Evolutionary conservation across 2,797 vertebrate species (phyloP).

Genomic region (Glyptemys insculpta): DNA sequence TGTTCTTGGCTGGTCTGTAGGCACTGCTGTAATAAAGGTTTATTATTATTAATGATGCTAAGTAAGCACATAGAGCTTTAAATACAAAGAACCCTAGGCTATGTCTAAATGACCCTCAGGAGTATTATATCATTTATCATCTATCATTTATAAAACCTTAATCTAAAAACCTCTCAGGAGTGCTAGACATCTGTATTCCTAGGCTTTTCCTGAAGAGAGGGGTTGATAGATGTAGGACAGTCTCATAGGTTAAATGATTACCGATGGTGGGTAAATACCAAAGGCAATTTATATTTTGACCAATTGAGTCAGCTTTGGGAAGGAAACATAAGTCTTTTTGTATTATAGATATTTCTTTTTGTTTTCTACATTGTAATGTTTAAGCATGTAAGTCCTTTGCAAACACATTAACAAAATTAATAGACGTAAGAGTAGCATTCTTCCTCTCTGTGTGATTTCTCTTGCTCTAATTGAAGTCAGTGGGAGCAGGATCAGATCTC

Average conservation of each 20-base stretch:
- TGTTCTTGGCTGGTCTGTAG: background rate
- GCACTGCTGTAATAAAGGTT: background rate
- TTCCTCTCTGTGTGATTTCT: slow-evolving; percentile 21
- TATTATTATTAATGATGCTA: background rate
- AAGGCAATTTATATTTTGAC: slow-evolving; percentile 56
- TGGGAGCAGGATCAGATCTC: background rate
- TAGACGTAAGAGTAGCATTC: background rate
- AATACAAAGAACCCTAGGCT: background rate
- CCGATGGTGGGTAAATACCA: slow-evolving; percentile 47
- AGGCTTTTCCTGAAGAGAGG: background rate
- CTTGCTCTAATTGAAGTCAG: slow-evolving; percentile 26
- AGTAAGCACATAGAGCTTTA: background rate
- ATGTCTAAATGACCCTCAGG: background rate
- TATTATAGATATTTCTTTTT: slow-evolving; percentile 47
- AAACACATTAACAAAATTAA: background rate
- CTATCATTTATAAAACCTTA: slow-evolving; percentile 23
- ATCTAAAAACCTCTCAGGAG: background rate
- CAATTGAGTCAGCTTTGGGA: slow-evolving; percentile 15
- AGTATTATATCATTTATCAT: background rate
- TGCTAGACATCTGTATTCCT: slow-evolving; percentile 31
- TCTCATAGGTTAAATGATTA: slow-evolving; percentile 46
- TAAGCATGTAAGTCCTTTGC: background rate
- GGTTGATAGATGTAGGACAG: background rate
- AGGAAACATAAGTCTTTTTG: slow-evolving; percentile 14
- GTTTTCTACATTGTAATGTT: slow-evolving; percentile 30